Evolutionary conservation across 2,113 vertebrate species (phyloP), one percentile per base, ranked within the genome.

Genomic region (Bubalus kerabau): DNA sequence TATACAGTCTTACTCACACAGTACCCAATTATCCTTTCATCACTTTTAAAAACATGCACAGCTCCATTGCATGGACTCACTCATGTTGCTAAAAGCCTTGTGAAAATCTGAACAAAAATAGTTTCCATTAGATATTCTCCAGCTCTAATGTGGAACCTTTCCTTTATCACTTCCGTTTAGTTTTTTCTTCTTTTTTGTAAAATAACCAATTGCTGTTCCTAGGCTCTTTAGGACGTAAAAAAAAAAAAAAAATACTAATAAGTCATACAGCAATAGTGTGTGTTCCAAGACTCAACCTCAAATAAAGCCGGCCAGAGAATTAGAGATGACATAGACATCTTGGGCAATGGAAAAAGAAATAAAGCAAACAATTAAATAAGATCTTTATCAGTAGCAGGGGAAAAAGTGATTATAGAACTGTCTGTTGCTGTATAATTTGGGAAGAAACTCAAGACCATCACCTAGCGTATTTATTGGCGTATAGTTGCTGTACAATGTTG

Each of bases 71-170:
- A 92, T 94, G 50, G 94, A 21, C 5, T 86, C 50, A 96, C 83
- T 95, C 59, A 90, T 95, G 76, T 93, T 67, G 26, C 62, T 94
- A 87, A 94, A 97, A 92, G 21, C 1, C 32, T 87, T 4, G 3
- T 71, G 56, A 71, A 94, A 90, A 92, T 90, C 52, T 71, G 80
- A 92, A 94, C 80, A 83, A 67, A 97, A 95, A 40, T 87, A 96
- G 48, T 60, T 93, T 95, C 64, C 24, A 26, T 78, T 90, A 97
- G 93, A 81, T 86, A 57, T 36, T 87, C 52, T 90, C 86, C 57
- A 81, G 17, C 36, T 94, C 52, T 88, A 97, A 82, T 48, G 10
- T 74, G 28, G 30, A 87, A 6, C 6, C 28, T 91, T 4, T 81
- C 57, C 23, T 80, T 3, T 46, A 24, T 32, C 43, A 40, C 6